Conservation (phyloP, 2,113 vertebrate species). For the Myrmophylax atrothorax region DNA sequence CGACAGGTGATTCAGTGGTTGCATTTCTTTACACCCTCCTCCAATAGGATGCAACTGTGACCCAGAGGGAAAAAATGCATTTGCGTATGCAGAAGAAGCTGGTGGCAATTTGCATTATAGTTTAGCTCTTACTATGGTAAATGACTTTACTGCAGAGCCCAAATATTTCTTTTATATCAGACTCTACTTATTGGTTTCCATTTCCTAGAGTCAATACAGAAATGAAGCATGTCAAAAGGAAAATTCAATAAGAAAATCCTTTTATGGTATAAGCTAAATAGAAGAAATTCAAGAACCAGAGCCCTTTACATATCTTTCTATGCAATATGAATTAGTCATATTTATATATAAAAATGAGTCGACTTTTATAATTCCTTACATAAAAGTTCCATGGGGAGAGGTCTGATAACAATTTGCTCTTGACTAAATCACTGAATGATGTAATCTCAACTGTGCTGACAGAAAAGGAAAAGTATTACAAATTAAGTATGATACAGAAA, state of each 20-base stretch:
- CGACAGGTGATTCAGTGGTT: conserved; percentile 33
- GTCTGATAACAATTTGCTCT: conserved; percentile 26
- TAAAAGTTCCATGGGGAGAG: conserved; percentile 12
- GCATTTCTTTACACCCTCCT: conserved; percentile 35
- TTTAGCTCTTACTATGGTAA: conserved; percentile 50
- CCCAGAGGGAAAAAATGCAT: background rate
- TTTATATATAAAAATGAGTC: conserved; percentile 14
- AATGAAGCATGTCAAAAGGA: conserved; percentile 69
- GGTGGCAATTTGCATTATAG: conserved; percentile 45
- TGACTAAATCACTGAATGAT: conserved; percentile 29
- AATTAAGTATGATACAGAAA: conserved; percentile 40
- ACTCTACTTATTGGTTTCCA: conserved; percentile 65
- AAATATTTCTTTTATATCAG: conserved; percentile 68
- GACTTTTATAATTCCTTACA: conserved; percentile 56
- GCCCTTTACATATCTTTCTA: conserved; percentile 9
- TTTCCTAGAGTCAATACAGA: conserved; percentile 71
- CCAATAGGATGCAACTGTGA: conserved; percentile 19
- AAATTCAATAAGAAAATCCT: conserved; percentile 72
- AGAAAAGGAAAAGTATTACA: conserved; percentile 27
- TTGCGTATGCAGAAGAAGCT: conserved; percentile 49
- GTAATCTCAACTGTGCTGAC: conserved; percentile 5
- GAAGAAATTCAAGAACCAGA: conserved; percentile 42
- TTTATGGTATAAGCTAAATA: conserved; percentile 55
- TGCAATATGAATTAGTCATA: conserved; percentile 13
- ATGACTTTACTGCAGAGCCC: conserved; percentile 36